Conservation (phyloP, 2,888 invertebrate genomes). For the Hirtodrosophila duncani region DNA sequence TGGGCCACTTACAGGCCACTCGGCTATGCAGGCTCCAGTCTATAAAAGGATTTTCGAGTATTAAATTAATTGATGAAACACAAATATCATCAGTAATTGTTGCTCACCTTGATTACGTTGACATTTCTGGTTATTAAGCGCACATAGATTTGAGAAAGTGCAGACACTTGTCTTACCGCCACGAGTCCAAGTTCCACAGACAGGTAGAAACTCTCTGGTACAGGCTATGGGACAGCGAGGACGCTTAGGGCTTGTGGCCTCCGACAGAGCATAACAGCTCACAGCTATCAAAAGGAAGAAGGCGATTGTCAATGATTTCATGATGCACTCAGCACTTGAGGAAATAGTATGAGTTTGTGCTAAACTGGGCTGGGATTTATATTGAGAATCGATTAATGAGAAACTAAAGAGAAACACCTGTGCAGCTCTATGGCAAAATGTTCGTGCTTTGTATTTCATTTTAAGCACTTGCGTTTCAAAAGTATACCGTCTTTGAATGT, state of each 20-base stretch:
- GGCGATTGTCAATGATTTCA: constrained; percentile 7
- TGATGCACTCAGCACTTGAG: constrained; percentile 3
- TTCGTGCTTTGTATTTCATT: too few species aligned
- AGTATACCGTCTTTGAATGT: too few species aligned
- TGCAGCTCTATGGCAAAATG: too few species aligned
- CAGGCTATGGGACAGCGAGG: constrained; percentile 6
- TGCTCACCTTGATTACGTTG: background rate
- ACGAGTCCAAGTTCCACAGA: constrained; percentile 13
- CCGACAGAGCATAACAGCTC: constrained; percentile 1
- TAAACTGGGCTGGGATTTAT: too few species aligned
- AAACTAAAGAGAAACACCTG: too few species aligned
- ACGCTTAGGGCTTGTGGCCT: background rate
- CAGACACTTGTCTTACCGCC: background rate
- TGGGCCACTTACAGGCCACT: background rate
- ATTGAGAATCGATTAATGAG: too few species aligned
- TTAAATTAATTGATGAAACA: too few species aligned
- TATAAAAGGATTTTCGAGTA: background rate
- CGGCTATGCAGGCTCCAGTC: constrained; percentile 5
- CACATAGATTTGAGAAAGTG: constrained; percentile 21
- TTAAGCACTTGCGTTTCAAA: too few species aligned
- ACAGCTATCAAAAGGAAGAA: constrained; percentile 17
- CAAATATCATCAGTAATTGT: too few species aligned
- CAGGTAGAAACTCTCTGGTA: constrained; percentile 3
- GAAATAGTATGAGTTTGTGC: background rate
- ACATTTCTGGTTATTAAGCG: constrained; percentile 8